Base-by-base conservation (phyloP, 2,888 invertebrate genomes). In the Ophioninae sp. region DNA sequence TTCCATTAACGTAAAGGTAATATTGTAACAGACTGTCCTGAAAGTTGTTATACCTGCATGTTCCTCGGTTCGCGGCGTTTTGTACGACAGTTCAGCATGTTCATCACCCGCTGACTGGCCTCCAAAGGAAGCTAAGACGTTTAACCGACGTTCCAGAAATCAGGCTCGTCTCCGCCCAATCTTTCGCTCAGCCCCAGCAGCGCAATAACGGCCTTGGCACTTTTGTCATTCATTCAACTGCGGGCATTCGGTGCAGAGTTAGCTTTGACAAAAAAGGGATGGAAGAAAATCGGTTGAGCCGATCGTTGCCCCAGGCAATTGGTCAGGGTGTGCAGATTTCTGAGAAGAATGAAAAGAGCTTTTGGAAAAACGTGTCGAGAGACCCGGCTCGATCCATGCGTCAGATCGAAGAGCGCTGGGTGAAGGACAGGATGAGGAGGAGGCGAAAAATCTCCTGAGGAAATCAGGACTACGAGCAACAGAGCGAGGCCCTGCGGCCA, bases 401-500 rank as follows among this genome's bases (percentile, higher is more conserved):
- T 20, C 13, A 39, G 64, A 13, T 13, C 5, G 20, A 61, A 51
- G 44, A 13, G 44, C 10, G 44, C 58, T n/a, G 61, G 41, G 5
- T 22, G n/a, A 59, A 72, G 51, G 61, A 30, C 20, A 20, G 1
- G n/a, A 39, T 41, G n/a, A 10, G 65, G 41, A 58, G 63, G 17
- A 13, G 58, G 69, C 10, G 23, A 71, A 65, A 76, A 76, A 80
- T 69, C 84, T 87, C 85, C 81, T 79, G 84, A 79, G 81, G 80
- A 85, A 86, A 83, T 74, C 85, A 58, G 41, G 73, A 51, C 77
- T 68, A 63, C 80, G 76, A 65, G 85, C 73, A 76, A 71, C 84
- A 81, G 74, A 71, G 37, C 22, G 41, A 22, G 56, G 82, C 84
- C 86, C 87, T 83, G 82, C 81, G 86, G 88, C 87, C 86, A 87